Conservation (phyloP, 2,797 vertebrate species). For the Sebastes diploproa region DNA sequence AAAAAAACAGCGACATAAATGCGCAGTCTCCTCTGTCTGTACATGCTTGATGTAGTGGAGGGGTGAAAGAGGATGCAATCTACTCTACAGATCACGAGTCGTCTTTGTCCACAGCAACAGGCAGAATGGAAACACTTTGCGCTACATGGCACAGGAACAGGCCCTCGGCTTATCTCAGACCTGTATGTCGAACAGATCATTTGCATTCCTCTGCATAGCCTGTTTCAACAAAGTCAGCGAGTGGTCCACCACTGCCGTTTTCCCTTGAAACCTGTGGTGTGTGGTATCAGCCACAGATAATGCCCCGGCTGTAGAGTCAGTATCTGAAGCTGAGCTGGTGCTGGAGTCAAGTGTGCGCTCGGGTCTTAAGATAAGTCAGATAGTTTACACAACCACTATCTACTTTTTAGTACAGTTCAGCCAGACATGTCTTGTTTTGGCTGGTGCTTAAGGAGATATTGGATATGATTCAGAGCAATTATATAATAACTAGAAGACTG, state of each 20-base stretch:
- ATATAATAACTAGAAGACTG: neutral
- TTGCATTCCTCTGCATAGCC: constrained; percentile 64
- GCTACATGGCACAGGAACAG: constrained; percentile 13
- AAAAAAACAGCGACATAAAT: neutral
- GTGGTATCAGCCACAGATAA: constrained; percentile 52
- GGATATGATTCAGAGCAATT: neutral
- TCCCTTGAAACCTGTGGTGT: constrained; percentile 32
- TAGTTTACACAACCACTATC: neutral
- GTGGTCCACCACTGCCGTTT: constrained; percentile 15
- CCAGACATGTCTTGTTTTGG: neutral
- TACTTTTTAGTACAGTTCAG: neutral
- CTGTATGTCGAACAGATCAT: constrained; percentile 53
- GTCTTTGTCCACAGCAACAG: neutral
- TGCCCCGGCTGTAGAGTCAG: constrained; percentile 5
- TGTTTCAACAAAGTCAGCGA: constrained; percentile 55
- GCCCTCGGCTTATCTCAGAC: constrained; percentile 48
- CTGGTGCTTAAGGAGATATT: neutral
- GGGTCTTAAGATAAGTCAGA: constrained; percentile 10
- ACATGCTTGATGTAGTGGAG: neutral
- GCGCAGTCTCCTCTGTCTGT: neutral
- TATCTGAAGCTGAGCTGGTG: constrained; percentile 34
- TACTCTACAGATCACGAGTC: neutral
- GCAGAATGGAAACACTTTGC: constrained; percentile 43
- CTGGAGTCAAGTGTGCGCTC: constrained; percentile 37
- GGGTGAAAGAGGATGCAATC: neutral